Evolutionary conservation across 2,113 vertebrate genomes (phyloP), one percentile per base, ranked within the genome.

Genomic region (Heteronetta atricapilla): DNA sequence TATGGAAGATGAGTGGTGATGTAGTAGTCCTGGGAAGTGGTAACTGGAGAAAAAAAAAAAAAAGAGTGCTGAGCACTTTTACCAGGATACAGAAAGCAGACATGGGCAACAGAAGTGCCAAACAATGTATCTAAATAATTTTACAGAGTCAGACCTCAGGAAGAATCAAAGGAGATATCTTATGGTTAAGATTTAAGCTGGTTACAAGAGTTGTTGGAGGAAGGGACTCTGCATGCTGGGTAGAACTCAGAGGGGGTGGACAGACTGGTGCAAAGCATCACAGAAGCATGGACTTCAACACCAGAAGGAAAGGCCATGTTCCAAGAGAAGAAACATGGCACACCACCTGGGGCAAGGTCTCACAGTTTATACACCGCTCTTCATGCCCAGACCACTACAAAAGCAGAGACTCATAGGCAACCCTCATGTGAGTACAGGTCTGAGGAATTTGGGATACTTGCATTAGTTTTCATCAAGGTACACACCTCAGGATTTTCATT

Each of bases 401-500:
- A 88, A 91, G 11, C 23, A 34, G 48, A 0, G 2, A 67, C 28
- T 62, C 25, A 70, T 70, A 83, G 31, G 56, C 6, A 40, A 55
- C 26, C 60, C n/a, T 68, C 36, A 56, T 53, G 13, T 67, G 36
- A 90, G 31, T 34, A 69, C 50, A 80, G 73, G 28, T 68, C 58
- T 72, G 69, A 52, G 66, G 40, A 74, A 26, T 36, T 34, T 33
- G 73, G n/a, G 62, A 33, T 58, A 67, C 19, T 56, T 87, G 50
- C 8, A 31, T 11, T 31, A 34, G 33, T 34, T 93, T 86, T 75
- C n/a, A 64, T 42, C 52, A 88, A 79, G 44, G 52, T 10, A 59
- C 80, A 13, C n/a, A 98, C 99, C 98, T 99, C 97, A 86, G 78
- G 98, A 88, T 98, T 99, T 69, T 98, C 97, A 4, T 98, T 94